Base-by-base conservation (phyloP, 2,113 vertebrate species). In the Centropus bengalensis region DNA sequence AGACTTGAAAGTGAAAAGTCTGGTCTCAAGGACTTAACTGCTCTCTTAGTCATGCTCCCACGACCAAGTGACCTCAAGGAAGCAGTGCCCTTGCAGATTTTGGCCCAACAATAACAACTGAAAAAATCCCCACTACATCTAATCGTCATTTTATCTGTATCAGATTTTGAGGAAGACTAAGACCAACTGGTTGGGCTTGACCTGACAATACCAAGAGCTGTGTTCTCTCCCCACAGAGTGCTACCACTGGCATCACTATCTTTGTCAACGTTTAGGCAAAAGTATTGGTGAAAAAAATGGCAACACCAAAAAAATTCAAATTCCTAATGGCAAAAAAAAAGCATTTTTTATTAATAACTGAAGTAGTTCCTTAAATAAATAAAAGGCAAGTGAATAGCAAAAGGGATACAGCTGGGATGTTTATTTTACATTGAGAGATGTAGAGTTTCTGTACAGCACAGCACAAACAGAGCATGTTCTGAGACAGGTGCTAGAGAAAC, bases 371-470 rank as follows among this genome's bases (percentile, higher is more conserved):
- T 86, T 80, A 96, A 97, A 97, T 98, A 98, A 98, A 97, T 97
- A 97, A 97, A 95, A 97, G 94, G 97, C 97, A 96, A 97, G 86
- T 91, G 96, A 97, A 96, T 78, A 95, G 97, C 97, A 93, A 96
- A 93, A 96, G 91, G 95, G 92, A 96, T 96, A 97, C 59, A 96
- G 97, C 96, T 96, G 98, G 98, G 98, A 97, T 96, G 97, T 99
- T 99, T 99, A 99, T 99, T 99, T 99, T 98, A 99, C 98, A 99
- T 92, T 95, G 85, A 97, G 82, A 96, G 30, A 98, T 97, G 94
- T 91, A 90, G 95, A 96, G 97, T 97, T 98, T 98, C 98, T 99
- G 98, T 99, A 99, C 99, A 99, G 98, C 91, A 98, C 98, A 98
- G 98, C 96, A 97, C 96, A 96, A 95, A 92, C 55, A 95, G 94